phyloP scores from a whole-genome alignment of 2,113 vertebrate genomes.

The Procavia capensis region DNA sequence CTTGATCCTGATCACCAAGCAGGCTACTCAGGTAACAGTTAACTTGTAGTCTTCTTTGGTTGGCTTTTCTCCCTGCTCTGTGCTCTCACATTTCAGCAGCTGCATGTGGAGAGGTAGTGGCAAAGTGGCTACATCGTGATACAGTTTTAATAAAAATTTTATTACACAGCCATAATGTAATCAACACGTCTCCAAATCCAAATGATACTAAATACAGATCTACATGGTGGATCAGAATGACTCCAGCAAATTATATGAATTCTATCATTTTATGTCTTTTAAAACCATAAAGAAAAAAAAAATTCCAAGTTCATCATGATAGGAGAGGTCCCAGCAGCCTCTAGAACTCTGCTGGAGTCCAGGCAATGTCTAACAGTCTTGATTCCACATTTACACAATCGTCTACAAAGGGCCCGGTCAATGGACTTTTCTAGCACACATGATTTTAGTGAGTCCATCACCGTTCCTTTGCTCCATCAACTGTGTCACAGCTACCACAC shows the following conservation, averaged over 20 bases:
- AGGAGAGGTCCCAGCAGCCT: constrained; percentile 80
- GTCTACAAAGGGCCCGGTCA: constrained; percentile 71
- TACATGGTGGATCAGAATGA: constrained; percentile 84
- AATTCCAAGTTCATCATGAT: constrained; percentile 81
- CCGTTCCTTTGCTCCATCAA: constrained; percentile 76
- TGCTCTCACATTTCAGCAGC: constrained; percentile 25
- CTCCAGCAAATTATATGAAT: constrained; percentile 78
- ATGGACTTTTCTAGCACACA: constrained; percentile 86
- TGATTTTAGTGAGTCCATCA: constrained; percentile 75
- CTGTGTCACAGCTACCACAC: constrained; percentile 74
- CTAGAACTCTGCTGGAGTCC: constrained; percentile 78
- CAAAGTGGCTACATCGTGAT: constrained; percentile 81
- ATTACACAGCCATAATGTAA: constrained; percentile 85
- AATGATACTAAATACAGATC: constrained; percentile 86
- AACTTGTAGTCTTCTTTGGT: constrained; percentile 40
- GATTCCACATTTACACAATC: constrained; percentile 84
- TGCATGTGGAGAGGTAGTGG: constrained; percentile 56
- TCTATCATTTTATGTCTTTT: constrained; percentile 82
- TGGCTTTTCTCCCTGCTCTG: constrained; percentile 39
- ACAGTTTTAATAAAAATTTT: constrained; percentile 79
- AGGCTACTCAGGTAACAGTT: neutral
- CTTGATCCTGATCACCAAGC: neutral
- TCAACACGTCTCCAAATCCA: constrained; percentile 80
- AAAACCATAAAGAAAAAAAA: constrained; percentile 72
- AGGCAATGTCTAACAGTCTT: constrained; percentile 79